phyloP scores from a whole-genome alignment of 2,113 vertebrate genomes.

The Rafetus swinhoei region DNA sequence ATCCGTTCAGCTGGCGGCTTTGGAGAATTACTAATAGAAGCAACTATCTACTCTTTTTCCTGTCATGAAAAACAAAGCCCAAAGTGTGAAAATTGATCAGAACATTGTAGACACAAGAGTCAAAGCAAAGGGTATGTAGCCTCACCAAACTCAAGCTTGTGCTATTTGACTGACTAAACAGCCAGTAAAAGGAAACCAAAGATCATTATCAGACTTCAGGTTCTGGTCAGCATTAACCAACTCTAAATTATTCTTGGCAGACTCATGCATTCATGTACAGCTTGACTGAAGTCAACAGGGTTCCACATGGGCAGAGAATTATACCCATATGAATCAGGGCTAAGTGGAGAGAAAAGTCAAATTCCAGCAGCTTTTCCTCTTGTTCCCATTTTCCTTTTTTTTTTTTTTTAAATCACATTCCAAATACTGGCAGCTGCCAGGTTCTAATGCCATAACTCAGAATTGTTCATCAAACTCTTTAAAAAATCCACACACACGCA shows the following conservation, averaged over 20 bases:
- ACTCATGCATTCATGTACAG: fast-evolving
- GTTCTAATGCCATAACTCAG: neutral
- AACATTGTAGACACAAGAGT: neutral
- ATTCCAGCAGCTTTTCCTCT: too few species aligned
- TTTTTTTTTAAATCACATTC: fast-evolving
- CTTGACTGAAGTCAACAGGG: fast-evolving
- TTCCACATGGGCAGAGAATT: neutral
- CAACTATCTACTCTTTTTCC: constrained; percentile 88
- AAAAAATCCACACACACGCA: neutral
- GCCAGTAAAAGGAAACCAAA: fast-evolving
- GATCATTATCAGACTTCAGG: neutral
- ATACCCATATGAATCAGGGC: neutral
- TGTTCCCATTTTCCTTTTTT: neutral
- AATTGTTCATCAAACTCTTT: neutral
- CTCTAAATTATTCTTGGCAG: too few species aligned
- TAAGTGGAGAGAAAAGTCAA: neutral
- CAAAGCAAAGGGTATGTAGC: neutral
- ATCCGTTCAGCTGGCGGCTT: constrained; percentile 89
- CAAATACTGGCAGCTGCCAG: neutral
- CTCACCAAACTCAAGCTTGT: neutral
- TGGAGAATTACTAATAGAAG: constrained; percentile 89
- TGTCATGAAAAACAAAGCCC: constrained; percentile 32
- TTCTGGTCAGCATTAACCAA: neutral
- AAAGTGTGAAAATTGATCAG: fast-evolving
- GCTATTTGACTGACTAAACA: neutral